Evolutionary conservation across 2,888 invertebrate genomes (phyloP).

Genomic region (Agonopterix heracliana): DNA sequence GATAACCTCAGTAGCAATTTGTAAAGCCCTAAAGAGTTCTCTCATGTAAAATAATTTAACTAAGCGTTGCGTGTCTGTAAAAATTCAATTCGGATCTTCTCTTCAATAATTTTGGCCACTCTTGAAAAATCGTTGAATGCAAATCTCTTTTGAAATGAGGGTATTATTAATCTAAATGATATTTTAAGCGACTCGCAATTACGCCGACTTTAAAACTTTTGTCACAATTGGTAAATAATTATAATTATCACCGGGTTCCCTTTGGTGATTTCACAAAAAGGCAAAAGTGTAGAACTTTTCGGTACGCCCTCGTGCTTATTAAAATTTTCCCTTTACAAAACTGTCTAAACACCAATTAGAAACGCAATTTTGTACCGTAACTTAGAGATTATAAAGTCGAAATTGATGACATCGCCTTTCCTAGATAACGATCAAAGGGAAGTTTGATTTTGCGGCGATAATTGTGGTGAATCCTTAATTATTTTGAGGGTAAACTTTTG

Average conservation of each 20-base stretch:
- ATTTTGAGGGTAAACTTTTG: constrained; percentile 75
- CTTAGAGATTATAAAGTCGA: constrained; percentile 30
- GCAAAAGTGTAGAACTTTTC: constrained; percentile 62
- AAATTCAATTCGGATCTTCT: constrained; percentile 48
- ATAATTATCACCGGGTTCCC: constrained; percentile 67
- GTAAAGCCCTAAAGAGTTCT: constrained; percentile 53
- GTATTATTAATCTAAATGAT: constrained; percentile 65
- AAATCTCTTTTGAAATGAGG: constrained; percentile 49
- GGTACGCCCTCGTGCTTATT: constrained; percentile 60
- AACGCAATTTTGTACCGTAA: constrained; percentile 37
- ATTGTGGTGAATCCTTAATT: constrained; percentile 76
- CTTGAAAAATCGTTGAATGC: constrained; percentile 39
- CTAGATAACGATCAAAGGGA: constrained; percentile 65
- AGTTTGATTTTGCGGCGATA: constrained; percentile 74
- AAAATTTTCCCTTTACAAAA: constrained; percentile 58
- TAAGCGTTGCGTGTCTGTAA: constrained; percentile 41
- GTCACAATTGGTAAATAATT: constrained; percentile 73
- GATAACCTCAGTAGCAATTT: constrained; percentile 26
- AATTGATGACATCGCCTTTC: constrained; percentile 32
- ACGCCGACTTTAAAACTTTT: constrained; percentile 54
- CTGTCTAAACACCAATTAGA: constrained; percentile 31
- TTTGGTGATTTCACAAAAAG: constrained; percentile 68
- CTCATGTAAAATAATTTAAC: constrained; percentile 65
- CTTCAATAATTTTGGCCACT: constrained; percentile 43
- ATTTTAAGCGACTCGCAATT: constrained; percentile 64